Percentiles rank a stretch among this genome's conserved stretches.
Evolutionary conservation across 2,888 invertebrate species (phyloP).

Genomic region (Euspilapteryx auroguttella): DNA sequence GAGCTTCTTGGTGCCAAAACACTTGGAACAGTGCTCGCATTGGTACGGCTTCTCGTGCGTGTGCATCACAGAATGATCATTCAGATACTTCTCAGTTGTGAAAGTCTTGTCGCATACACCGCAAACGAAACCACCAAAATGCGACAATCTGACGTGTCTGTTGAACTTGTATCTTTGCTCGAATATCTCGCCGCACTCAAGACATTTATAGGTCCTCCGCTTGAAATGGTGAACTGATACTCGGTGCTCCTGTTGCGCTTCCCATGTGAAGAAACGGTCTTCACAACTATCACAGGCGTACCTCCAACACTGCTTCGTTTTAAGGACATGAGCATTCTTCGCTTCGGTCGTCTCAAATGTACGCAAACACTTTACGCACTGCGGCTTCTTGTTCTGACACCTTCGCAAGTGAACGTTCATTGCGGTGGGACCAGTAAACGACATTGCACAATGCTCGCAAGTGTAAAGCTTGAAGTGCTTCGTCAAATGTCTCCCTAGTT

Average conservation of each 20-base stretch:
- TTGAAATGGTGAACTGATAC: constrained; percentile 12
- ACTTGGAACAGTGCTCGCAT: constrained; percentile 14
- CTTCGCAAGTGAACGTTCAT: constrained; percentile 3
- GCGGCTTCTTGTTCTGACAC: constrained; percentile 12
- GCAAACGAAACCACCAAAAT: constrained; percentile 25
- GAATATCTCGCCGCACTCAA: constrained; percentile 15
- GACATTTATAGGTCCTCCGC: constrained; percentile 11
- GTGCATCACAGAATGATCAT: constrained; percentile 1
- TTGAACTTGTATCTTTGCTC: too few species aligned
- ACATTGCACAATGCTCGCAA: constrained; percentile 3
- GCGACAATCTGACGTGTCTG: too few species aligned
- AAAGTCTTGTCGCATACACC: constrained; percentile 33
- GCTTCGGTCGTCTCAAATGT: constrained; percentile 11
- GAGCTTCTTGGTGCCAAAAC: constrained; percentile 3
- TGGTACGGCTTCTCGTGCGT: constrained; percentile 1
- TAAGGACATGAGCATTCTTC: constrained; percentile 12
- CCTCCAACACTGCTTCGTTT: constrained; percentile 13
- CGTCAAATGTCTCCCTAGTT: constrained; percentile 2
- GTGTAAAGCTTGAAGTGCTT: constrained; percentile 1
- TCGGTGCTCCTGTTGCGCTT: constrained; percentile 12
- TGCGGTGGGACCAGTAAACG: not conserved
- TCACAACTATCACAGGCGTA: constrained; percentile 14
- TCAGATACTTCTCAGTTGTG: not conserved
- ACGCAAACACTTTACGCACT: constrained; percentile 14
- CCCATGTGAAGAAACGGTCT: constrained; percentile 13